These are phyloP conservation scores for Hyperoplus lanceolatus DNA, from an alignment of 2,797 vertebrate species.

Conservation along the genomic window DNA sequence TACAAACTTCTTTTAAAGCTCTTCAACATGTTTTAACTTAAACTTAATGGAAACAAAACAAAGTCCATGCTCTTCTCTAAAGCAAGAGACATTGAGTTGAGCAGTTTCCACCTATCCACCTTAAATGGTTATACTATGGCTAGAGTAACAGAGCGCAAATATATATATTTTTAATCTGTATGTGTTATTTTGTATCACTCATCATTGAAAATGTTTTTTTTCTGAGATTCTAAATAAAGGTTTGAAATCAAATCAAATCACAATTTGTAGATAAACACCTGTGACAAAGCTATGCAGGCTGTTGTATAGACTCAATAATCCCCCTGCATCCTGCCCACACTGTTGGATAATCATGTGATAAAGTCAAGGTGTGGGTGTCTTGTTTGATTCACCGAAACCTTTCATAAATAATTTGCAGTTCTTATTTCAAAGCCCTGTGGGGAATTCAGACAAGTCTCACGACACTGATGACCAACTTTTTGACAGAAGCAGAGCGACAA, in stretches of 20 bases:
- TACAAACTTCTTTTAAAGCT: too few relatives aligned
- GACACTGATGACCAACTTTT: neutral
- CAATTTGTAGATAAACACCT: neutral
- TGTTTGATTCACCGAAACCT: constrained; percentile 5
- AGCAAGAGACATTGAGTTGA: too few relatives aligned
- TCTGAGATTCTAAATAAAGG: too few relatives aligned
- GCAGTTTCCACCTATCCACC: too few relatives aligned
- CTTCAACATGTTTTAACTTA: too few relatives aligned
- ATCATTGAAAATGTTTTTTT: too few relatives aligned
- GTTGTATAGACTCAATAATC: neutral
- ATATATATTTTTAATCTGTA: too few relatives aligned
- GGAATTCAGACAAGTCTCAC: neutral
- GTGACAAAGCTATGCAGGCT: neutral
- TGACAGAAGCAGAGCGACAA: neutral
- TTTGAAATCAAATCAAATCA: neutral
- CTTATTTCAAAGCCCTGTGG: neutral
- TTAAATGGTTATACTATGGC: too few relatives aligned
- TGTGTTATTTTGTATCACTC: too few relatives aligned
- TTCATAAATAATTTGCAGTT: neutral
- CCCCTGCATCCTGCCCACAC: neutral
- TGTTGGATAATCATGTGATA: neutral
- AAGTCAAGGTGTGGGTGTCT: neutral
- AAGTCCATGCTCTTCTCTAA: too few relatives aligned
- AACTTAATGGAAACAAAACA: too few relatives aligned
- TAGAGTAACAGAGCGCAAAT: too few relatives aligned